phyloP scores from a whole-genome alignment of 2,113 vertebrate genomes.

The Sinocyclocheilus grahami region DNA sequence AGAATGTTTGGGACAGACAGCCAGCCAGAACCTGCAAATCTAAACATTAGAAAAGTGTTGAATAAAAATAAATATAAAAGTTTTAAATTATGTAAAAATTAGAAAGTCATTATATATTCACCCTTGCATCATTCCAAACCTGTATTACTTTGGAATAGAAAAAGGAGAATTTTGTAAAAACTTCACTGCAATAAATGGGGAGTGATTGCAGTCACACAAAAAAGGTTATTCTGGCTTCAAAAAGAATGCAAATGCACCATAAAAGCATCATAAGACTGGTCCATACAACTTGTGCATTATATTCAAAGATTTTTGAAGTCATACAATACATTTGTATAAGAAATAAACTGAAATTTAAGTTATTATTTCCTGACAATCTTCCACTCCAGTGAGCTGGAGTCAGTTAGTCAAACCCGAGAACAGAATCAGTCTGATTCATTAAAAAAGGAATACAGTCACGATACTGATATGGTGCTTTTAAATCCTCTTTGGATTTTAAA shows the following conservation, averaged over 20 bases:
- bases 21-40: constrained; percentile 27
- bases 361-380: background rate
- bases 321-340: background rate
- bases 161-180: background rate
- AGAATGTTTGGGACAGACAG: constrained; percentile 32
- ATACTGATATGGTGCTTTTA: background rate
- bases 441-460: background rate
- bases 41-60: background rate
- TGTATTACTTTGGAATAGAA: background rate
- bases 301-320: background rate
- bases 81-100: background rate
- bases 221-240: background rate
- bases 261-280: background rate
- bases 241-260: background rate
- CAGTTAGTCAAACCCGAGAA: background rate
- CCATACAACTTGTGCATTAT: background rate
- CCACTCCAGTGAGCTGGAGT: background rate
- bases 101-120: background rate
- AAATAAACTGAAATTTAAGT: background rate
- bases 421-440: background rate
- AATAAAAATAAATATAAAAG: background rate
- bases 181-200: background rate
- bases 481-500: background rate
- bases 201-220: background rate
- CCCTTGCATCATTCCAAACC: background rate